These are phyloP conservation scores for Rhodeus uyekii DNA, from an alignment of 2,797 vertebrate species.

Conservation along the genomic window DNA sequence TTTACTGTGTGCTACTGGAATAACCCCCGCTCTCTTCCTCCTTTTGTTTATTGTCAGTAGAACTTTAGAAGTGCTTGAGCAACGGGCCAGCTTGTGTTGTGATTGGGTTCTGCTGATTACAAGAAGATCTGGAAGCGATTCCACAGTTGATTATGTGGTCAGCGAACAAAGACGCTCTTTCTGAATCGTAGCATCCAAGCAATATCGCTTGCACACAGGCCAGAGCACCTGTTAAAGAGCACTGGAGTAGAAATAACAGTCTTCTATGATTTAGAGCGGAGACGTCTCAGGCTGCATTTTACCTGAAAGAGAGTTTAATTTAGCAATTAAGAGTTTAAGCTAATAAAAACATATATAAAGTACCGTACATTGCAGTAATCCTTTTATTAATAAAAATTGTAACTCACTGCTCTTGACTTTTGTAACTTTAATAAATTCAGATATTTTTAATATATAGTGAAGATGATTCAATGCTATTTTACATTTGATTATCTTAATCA, in stretches of 20 bases:
- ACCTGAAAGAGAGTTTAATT: background rate
- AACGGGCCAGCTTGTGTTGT: constrained; percentile 26
- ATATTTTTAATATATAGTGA: too few relatives aligned
- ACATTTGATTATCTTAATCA: too few relatives aligned
- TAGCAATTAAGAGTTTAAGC: background rate
- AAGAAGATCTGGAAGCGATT: constrained; percentile 58
- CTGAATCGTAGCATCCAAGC: constrained; percentile 28
- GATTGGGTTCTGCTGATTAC: constrained; percentile 47
- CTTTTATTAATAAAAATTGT: background rate
- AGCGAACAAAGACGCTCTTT: constrained; percentile 37
- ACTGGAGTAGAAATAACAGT: constrained; percentile 32
- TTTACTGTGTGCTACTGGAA: background rate
- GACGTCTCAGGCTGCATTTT: background rate
- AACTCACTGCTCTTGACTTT: too few relatives aligned
- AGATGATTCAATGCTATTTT: too few relatives aligned
- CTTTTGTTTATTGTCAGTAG: constrained; percentile 28
- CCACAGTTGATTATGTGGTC: constrained; percentile 55
- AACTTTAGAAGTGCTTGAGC: constrained; percentile 21
- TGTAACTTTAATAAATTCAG: too few relatives aligned
- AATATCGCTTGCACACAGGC: constrained; percentile 27
- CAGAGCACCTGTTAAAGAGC: constrained; percentile 40
- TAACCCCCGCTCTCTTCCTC: constrained; percentile 1
- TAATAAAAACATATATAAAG: background rate
- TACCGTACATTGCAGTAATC: background rate
- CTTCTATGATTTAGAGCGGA: constrained; percentile 15